Percentiles rank a stretch among this genome's conserved stretches.
Evolutionary conservation across 2,888 invertebrate genomes (phyloP).

Genomic region (Podotricha telesiphe): DNA sequence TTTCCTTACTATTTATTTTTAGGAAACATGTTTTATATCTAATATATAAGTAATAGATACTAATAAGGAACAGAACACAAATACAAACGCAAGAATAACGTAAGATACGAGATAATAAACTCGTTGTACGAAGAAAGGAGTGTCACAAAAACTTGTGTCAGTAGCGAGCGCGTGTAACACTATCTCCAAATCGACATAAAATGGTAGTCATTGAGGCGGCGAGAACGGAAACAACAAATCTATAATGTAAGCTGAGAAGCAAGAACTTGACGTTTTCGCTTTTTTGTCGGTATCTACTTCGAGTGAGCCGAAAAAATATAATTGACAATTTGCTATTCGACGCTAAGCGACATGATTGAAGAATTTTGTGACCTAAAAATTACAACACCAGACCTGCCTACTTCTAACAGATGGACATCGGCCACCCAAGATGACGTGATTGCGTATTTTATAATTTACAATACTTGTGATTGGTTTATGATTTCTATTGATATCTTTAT

Average conservation of each 20-base stretch:
- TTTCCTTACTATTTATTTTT: conserved; percentile 65
- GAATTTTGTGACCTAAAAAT: conserved; percentile 71
- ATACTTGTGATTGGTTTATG: conserved; percentile 68
- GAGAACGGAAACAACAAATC: conserved; percentile 82
- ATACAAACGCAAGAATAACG: conserved; percentile 57
- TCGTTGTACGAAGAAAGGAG: conserved; percentile 75
- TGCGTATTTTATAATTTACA: conserved; percentile 57
- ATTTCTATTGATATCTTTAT: conserved; percentile 62
- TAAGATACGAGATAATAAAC: conserved; percentile 75
- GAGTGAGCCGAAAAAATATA: conserved; percentile 47
- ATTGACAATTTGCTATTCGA: conserved; percentile 70
- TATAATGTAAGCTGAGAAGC: conserved; percentile 71
- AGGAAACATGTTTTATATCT: neutral
- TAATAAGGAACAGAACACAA: conserved; percentile 60
- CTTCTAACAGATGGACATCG: conserved; percentile 55
- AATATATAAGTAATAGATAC: conserved; percentile 5
- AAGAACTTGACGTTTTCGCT: conserved; percentile 64
- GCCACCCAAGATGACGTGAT: conserved; percentile 67
- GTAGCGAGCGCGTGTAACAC: conserved; percentile 81
- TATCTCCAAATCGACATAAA: conserved; percentile 82
- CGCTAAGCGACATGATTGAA: conserved; percentile 59
- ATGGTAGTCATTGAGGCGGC: conserved; percentile 81
- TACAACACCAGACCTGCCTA: conserved; percentile 54
- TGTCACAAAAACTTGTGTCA: conserved; percentile 80
- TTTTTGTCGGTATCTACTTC: conserved; percentile 63